Evolutionary conservation across 2,797 vertebrate genomes (phyloP).

Genomic region (Sebastes kiyomatsui): DNA sequence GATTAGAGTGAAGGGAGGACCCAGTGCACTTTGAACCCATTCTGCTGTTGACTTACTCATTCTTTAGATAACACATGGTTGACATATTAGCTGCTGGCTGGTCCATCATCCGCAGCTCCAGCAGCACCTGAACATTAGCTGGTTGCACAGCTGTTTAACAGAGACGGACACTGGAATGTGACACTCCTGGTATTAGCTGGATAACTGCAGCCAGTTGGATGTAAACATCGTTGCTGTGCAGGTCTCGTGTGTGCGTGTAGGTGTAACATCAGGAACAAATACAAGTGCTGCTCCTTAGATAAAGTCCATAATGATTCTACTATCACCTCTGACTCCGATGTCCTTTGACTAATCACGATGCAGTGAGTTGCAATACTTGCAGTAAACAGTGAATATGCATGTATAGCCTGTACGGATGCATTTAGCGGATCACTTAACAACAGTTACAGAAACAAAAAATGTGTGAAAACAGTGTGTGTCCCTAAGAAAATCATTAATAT

Average conservation of each 20-base stretch:
- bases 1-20: constrained; percentile 62
- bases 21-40: constrained; percentile 74
- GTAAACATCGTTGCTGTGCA: constrained; percentile 48
- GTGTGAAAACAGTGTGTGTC: neutral
- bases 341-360: neutral
- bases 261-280: constrained; percentile 13
- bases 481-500: neutral
- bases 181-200: constrained; percentile 62
- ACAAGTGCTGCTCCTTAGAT: neutral
- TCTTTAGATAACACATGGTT: constrained; percentile 77
- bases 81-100: constrained; percentile 67
- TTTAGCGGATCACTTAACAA: neutral
- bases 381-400: neutral
- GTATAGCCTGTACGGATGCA: neutral
- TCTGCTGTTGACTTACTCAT: constrained; percentile 74
- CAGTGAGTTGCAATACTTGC: neutral
- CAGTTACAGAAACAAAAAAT: neutral
- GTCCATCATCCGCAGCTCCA: constrained; percentile 49
- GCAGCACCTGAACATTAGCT: constrained; percentile 78
- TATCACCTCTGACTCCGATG: constrained; percentile 9
- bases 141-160: constrained; percentile 78
- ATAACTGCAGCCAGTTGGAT: constrained; percentile 40
- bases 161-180: constrained; percentile 72
- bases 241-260: constrained; percentile 14
- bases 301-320: neutral